These are phyloP conservation scores for Noturus placidus DNA, from an alignment of 2,113 vertebrate genomes.

Conservation along the genomic window DNA sequence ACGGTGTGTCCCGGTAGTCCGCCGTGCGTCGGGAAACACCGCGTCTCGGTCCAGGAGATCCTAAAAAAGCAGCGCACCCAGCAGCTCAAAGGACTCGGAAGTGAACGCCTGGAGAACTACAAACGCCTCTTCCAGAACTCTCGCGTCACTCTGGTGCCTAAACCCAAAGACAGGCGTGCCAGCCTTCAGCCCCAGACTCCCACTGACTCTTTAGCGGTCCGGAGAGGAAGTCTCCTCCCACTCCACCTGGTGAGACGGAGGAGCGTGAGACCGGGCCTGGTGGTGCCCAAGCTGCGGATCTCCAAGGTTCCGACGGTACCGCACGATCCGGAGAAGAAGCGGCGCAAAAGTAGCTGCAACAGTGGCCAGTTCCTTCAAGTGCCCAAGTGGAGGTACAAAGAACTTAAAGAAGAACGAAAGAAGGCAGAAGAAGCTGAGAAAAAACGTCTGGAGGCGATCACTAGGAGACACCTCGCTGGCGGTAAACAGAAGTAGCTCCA, in stretches of 20 bases:
- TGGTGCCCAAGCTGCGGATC: slow-evolving; percentile 85
- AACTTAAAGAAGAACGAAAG: slow-evolving; percentile 86
- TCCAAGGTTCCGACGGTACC: slow-evolving; percentile 82
- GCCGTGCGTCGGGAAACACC: slow-evolving; percentile 82
- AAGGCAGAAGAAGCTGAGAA: slow-evolving; percentile 86
- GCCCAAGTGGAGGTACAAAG: slow-evolving; percentile 96
- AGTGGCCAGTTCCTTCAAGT: slow-evolving; percentile 81
- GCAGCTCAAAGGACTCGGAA: slow-evolving; percentile 67
- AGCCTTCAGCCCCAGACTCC: slow-evolving; percentile 71
- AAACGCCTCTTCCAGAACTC: slow-evolving; percentile 79
- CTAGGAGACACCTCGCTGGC: slow-evolving; percentile 65
- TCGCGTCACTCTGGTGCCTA: slow-evolving; percentile 66
- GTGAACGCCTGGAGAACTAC: slow-evolving; percentile 61
- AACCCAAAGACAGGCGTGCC: slow-evolving; percentile 70
- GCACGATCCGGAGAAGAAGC: slow-evolving; percentile 78
- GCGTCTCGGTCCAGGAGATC: slow-evolving; percentile 86
- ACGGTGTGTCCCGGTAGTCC: slow-evolving; percentile 87
- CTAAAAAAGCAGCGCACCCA: slow-evolving; percentile 70
- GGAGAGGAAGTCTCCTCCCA: slow-evolving; percentile 82
- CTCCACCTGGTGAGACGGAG: slow-evolving; percentile 80
- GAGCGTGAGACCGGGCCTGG: slow-evolving; percentile 84
- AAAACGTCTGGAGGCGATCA: slow-evolving; percentile 71
- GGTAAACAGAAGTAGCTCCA: slow-evolving; percentile 67
- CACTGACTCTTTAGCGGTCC: slow-evolving; percentile 49
- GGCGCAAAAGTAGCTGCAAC: slow-evolving; percentile 73